Base-by-base conservation (phyloP, 2,888 invertebrate genomes). In the Byasa hedistus region DNA sequence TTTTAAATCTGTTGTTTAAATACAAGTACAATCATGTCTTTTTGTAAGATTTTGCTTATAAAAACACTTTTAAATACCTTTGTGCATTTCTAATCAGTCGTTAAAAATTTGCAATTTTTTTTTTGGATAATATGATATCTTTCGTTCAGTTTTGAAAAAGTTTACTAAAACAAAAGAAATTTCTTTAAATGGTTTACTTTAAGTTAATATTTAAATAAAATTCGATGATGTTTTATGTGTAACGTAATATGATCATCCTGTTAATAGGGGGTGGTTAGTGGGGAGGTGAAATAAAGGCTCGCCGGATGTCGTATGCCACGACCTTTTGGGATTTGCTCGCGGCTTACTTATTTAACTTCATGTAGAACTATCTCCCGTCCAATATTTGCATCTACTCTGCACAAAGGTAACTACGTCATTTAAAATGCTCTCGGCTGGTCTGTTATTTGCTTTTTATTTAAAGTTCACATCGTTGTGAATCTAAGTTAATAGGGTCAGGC, bases 221-320 rank as follows among this genome's bases (percentile, higher is more conserved):
- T 54, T 8, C 10, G 4, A 22, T 54, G 15, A 54, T 10, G 22
- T 22, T 54, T 54, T 22, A 12, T 54, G 19, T 15, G 12, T 54
- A 54, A 22, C 10, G 19, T 32, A 59, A 52, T 48, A n/a, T 48
- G 15, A 69, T 61, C 88, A 84, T 0, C 73, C 83, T 84, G 76
- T 88, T 78, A 64, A 65, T 32, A 64, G 51, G 65, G 78, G 76
- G 78, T 77, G 79, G 77, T 73, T 80, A 78, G 75, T 74, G 75
- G 72, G 76, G 77, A 84, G 84, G 80, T 85, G 86, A 89, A 89
- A 90, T 89, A 89, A 89, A 89, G 89, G 86, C 84, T 80, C 76
- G 76, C 81, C 80, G 79, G 79, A 89, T 86, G 88, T 88, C 86
- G 87, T 83, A 85, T 84, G 87, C 80, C 84, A 81, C 84, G 87